Evolutionary conservation across 2,113 vertebrate species (phyloP), one percentile per base, ranked within the genome.

Genomic region (Syrrhaptes paradoxus): DNA sequence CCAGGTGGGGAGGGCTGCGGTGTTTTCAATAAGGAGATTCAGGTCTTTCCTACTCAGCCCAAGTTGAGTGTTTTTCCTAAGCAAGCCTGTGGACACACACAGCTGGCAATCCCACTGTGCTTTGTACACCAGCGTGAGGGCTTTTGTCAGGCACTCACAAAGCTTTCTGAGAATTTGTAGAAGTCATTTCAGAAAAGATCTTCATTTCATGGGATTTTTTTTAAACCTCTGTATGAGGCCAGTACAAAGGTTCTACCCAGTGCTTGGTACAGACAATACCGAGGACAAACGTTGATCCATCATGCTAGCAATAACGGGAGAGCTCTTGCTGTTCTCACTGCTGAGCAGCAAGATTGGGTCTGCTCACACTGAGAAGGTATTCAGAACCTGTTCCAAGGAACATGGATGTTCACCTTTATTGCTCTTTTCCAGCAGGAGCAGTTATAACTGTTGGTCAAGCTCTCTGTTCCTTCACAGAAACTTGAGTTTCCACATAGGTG

Each of bases 81-180:
- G 28, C 28, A 55, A 94, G 72, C 51, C 68, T 85, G 32, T 78
- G 85, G 92, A 96, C 93, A 91, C 45, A 95, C 72, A 90, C 34
- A 51, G 59, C 77, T 79, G 87, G 83, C 65, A 94, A 94, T 96
- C 79, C 67, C 86, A 80, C 82, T 86, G 78, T 2, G 31, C 83
- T 92, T 86, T 78, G 59, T 52, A 77, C 76, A 54, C 85, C 87
- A 73, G 80, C 72, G 82, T 26, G 38, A 91, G 80, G 63, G 71
- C 72, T 90, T 89, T 91, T 93, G 89, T 96, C 92, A 79, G 88
- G 63, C 38, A 65, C 52, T 94, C 72, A 84, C 54, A 97, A 96
- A 85, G 85, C 48, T 92, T 96, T 93, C 92, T 66, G 76, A 84
- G 66, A 93, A 76, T 87, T 71, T 51, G 15, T 59, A 79, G 43